A percentile compares a stretch with the other conserved stretches of the same genome.
These are phyloP conservation scores for Chelmon rostratus DNA, from an alignment of 2,797 vertebrate genomes.

Conservation along the genomic window DNA sequence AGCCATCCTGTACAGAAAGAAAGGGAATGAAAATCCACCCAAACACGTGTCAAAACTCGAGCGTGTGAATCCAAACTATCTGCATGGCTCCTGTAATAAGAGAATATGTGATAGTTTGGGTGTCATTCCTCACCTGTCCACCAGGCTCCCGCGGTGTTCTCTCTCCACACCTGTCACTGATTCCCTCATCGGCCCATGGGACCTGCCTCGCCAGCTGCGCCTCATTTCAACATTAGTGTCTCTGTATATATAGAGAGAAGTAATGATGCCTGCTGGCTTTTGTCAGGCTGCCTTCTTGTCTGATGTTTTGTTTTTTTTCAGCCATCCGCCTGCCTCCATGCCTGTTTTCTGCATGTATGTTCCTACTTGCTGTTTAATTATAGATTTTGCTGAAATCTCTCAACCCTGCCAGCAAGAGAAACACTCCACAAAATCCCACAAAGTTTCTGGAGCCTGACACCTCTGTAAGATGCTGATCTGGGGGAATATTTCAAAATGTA, in stretches of 20 bases:
- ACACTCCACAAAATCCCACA: not conserved
- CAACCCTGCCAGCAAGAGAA: not conserved
- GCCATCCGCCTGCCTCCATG: not conserved
- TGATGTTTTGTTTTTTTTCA: too few relatives aligned
- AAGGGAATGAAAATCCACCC: not conserved
- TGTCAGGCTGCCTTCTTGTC: slow-evolving; percentile 28
- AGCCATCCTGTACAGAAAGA: not conserved
- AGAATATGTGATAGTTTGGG: not conserved
- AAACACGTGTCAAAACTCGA: not conserved
- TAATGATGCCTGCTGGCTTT: slow-evolving; percentile 35
- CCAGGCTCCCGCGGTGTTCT: slow-evolving; percentile 6
- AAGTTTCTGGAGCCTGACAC: not conserved
- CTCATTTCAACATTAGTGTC: slow-evolving; percentile 24
- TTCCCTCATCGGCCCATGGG: slow-evolving; percentile 2
- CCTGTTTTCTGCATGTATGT: not conserved
- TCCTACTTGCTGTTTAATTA: slow-evolving; percentile 7
- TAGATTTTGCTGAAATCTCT: slow-evolving; percentile 7
- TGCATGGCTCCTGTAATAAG: not conserved
- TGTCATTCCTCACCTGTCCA: slow-evolving; percentile 32
- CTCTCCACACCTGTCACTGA: slow-evolving; percentile 22
- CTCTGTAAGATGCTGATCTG: slow-evolving; percentile 2
- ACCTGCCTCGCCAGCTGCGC: slow-evolving; percentile 20
- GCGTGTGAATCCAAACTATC: not conserved
- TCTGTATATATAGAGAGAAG: slow-evolving; percentile 25
- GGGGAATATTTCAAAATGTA: slow-evolving; percentile 5